Conservation (phyloP, 2,113 vertebrate species). For the Glaucidium brasilianum region DNA sequence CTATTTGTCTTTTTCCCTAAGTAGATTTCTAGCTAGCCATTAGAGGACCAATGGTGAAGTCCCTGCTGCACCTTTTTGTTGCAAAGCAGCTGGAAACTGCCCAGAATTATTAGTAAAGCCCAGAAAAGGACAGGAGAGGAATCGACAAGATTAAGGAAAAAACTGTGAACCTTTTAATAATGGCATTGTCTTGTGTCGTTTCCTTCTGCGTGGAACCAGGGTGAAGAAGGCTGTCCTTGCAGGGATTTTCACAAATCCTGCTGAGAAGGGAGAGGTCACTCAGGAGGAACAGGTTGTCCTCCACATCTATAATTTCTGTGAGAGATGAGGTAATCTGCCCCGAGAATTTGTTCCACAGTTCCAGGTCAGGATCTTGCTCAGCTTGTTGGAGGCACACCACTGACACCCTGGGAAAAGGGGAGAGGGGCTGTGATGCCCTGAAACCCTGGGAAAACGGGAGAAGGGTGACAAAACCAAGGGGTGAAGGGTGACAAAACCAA, state of each 20-base stretch:
- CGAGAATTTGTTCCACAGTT: not conserved
- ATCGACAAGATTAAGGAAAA: not conserved
- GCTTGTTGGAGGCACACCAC: not conserved
- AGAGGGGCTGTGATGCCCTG: not conserved
- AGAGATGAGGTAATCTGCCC: not conserved
- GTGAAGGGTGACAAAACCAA: rapidly evolving
- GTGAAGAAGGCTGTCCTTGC: not conserved
- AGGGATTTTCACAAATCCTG: not conserved
- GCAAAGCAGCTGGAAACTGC: not conserved
- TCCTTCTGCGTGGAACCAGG: not conserved
- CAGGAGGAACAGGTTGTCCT: not conserved
- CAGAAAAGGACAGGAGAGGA: not conserved
- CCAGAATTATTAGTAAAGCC: not conserved
- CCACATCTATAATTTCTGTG: not conserved
- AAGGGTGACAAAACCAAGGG: rapidly evolving
- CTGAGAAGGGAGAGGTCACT: not conserved
- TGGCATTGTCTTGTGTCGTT: not conserved
- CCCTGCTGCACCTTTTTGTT: not conserved
- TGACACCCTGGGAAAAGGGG: not conserved
- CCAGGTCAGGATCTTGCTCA: not conserved
- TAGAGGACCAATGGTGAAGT: not conserved
- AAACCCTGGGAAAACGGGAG: not conserved
- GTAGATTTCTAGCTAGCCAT: not conserved
- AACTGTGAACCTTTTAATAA: not conserved
- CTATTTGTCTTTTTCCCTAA: not conserved